phyloP scores from a whole-genome alignment of 2,113 vertebrate species.

The Coptodon rendalli region DNA sequence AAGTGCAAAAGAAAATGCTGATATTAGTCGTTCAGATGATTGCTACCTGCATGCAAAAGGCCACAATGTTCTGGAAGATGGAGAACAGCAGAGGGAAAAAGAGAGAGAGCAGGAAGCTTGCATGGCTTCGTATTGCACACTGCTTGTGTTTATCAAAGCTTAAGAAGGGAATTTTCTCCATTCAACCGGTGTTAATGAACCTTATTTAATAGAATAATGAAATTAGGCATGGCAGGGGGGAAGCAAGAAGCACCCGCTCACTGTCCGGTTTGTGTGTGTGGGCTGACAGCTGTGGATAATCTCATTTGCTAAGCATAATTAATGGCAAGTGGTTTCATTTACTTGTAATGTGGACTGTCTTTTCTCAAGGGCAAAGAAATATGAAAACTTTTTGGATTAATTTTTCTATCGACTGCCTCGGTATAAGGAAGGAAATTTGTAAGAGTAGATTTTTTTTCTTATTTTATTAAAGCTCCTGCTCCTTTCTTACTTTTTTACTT shows the following conservation, averaged over 20 bases:
- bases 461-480: background rate
- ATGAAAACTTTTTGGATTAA: conserved; percentile 2
- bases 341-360: conserved; percentile 22
- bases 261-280: conserved; percentile 6
- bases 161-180: background rate
- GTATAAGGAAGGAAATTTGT: background rate
- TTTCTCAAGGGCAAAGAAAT: conserved; percentile 56
- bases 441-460: background rate
- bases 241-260: background rate
- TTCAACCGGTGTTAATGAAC: conserved; percentile 34
- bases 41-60: background rate
- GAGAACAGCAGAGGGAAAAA: background rate
- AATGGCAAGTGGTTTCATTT: conserved; percentile 43
- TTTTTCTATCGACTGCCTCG: background rate
- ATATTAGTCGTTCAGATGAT: background rate
- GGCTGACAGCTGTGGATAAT: conserved; percentile 63
- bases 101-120: background rate
- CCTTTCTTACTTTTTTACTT: background rate
- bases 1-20: background rate
- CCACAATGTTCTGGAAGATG: background rate
- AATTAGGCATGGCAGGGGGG: conserved; percentile 41
- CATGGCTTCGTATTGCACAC: background rate
- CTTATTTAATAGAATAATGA: conserved; percentile 62
- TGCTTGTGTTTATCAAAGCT: conserved; percentile 13
- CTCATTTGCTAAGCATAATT: conserved; percentile 54